Base-by-base conservation (phyloP, 2,888 invertebrate species). In the Caenorhabditis angaria region DNA sequence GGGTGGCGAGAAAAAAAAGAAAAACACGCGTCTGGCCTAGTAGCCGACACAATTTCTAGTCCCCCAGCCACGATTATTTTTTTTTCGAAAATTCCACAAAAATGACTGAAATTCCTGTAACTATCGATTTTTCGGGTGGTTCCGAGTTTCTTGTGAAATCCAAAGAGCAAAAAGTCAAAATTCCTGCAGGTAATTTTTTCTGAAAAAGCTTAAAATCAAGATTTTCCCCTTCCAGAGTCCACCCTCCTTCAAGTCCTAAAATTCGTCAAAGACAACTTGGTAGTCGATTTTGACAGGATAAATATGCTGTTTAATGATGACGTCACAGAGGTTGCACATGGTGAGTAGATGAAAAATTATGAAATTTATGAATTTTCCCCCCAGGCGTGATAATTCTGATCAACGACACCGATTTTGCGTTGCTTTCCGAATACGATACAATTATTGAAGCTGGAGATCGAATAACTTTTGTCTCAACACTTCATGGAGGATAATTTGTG, bases 381-480 rank as follows among this genome's bases (percentile, higher is more conserved):
- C 6, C 61, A 67, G 67, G 72, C 22, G 74, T 74, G 1, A 74
- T 74, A 18, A 59, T 57, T 10, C 54, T 74, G 12, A 74, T 74
- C 51, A 74, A 74, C 29, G 74, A 74, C 57, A 66, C 66, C 3
- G 74, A 74, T 53, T 57, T 61, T n/a, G 66, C 57, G 2, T 28
- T 74, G 12, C 57, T 74, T 1, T 65, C 63, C 10, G 74, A 74
- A 12, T 74, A 74, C 25, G 74, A 74, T 14, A 74, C 74, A 1
- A 25, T 56, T 3, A 63, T 74, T 18, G 74, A 74, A 22, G 65
- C 61, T 6, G 65, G 65, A 6, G 74, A 74, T 54, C 62, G 60
- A 27, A 58, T 74, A 20, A 74, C 74, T 0, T 74, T 74, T 51
- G 74, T 74, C 20, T 74, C 74, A 0, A 74, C 74, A n/a, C 63